A percentile compares a stretch with the other conserved stretches of the same genome.
Evolutionary conservation across 2,888 invertebrate species (phyloP).

Genomic region (Melitaea athalia): DNA sequence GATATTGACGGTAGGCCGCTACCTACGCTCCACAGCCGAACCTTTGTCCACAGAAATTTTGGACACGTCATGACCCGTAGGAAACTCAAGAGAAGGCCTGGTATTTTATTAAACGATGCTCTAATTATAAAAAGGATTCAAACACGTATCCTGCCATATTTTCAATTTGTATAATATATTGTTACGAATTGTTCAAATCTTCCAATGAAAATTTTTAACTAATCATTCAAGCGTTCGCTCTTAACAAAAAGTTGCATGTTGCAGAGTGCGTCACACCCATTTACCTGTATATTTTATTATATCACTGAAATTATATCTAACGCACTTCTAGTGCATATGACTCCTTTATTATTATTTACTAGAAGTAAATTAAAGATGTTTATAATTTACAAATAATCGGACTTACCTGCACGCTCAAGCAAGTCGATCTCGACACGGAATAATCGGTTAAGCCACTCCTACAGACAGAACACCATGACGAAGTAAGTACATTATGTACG

Average conservation of each 20-base stretch:
- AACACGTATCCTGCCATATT: conserved; percentile 35
- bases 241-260: background rate
- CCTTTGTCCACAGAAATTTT: conserved; percentile 73
- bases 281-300: background rate
- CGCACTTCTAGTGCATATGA: background rate
- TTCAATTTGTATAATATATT: conserved; percentile 21
- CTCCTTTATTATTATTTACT: background rate
- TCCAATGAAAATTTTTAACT: background rate
- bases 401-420: background rate
- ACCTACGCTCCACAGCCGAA: conserved; percentile 72
- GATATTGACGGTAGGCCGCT: conserved; percentile 76
- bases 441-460: conserved; percentile 6
- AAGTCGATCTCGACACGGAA: background rate
- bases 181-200: conserved; percentile 9
- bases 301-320: background rate
- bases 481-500: background rate
- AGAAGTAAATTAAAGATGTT: background rate
- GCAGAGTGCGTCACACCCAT: background rate
- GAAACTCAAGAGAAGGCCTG: conserved; percentile 65
- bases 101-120: conserved; percentile 60
- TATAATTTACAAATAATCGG: background rate
- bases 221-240: background rate
- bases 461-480: background rate
- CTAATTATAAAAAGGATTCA: conserved; percentile 56
- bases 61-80: conserved; percentile 70